phyloP scores from a whole-genome alignment of 2,797 vertebrate genomes.

The Hydrolagus colliei region DNA sequence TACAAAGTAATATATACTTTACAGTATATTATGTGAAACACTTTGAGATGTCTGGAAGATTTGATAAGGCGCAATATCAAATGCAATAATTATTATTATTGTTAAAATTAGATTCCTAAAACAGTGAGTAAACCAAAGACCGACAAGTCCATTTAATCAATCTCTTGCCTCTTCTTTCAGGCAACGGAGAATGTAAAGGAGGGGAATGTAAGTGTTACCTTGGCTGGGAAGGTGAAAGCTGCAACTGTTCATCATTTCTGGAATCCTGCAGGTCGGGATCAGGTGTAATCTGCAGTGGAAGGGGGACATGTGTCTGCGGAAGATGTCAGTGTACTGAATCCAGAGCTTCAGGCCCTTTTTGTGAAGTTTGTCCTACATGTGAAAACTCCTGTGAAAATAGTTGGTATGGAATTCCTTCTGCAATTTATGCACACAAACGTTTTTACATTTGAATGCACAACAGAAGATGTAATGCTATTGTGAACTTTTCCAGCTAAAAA shows the following conservation, averaged over 20 bases:
- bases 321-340: slow-evolving; percentile 74
- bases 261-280: slow-evolving; percentile 66
- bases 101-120: not conserved
- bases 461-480: not conserved
- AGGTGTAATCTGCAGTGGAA: slow-evolving; percentile 74
- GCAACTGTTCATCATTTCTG: slow-evolving; percentile 64
- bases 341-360: slow-evolving; percentile 69
- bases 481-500: not conserved
- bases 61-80: no score
- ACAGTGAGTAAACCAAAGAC: not conserved
- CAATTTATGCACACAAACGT: not conserved
- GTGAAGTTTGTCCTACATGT: slow-evolving; percentile 79
- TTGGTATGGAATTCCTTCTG: slow-evolving; percentile 61
- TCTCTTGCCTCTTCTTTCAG: slow-evolving; percentile 49
- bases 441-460: slow-evolving; percentile 4
- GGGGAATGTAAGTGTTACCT: slow-evolving; percentile 72
- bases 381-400: slow-evolving; percentile 71
- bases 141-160: not conserved
- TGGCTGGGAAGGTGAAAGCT: slow-evolving; percentile 80
- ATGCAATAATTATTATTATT: no score
- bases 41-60: no score
- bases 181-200: slow-evolving; percentile 76
- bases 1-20: no score
- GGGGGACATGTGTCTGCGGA: slow-evolving; percentile 78
- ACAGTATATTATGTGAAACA: no score